Percentiles rank a stretch among this genome's conserved stretches.
phyloP scores from a whole-genome alignment of 2,113 vertebrate genomes.

The Petrocephalus zakoni region DNA sequence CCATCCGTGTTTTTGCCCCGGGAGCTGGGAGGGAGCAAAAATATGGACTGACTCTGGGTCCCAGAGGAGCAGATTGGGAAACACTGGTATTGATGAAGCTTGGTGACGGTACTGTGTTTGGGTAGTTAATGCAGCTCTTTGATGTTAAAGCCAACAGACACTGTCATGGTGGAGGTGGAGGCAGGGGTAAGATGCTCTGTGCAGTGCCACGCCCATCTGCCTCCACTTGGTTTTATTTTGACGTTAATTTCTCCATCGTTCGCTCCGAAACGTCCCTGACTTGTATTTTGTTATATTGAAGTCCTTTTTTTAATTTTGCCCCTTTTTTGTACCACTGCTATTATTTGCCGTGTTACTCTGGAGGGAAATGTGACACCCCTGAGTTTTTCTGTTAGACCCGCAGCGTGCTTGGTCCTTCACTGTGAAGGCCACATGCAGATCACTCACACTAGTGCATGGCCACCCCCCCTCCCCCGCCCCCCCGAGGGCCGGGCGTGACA shows the following conservation, averaged over 20 bases:
- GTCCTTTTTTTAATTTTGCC: conserved; percentile 55
- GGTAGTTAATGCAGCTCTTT: conserved; percentile 70
- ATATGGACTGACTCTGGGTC: no score
- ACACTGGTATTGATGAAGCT: background rate
- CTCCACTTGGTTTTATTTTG: conserved; percentile 66
- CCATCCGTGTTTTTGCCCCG: no score
- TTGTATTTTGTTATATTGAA: conserved; percentile 27
- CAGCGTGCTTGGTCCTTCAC: conserved; percentile 40
- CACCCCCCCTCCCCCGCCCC: background rate
- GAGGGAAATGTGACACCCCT: conserved; percentile 58
- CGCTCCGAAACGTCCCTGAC: conserved; percentile 35
- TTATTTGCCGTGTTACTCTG: conserved; percentile 35
- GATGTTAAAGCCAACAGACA: conserved; percentile 98
- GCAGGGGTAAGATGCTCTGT: conserved; percentile 88
- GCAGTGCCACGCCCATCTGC: conserved; percentile 43
- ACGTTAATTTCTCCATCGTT: conserved; percentile 60
- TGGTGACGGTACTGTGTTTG: conserved; percentile 32
- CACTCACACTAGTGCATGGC: conserved; percentile 46
- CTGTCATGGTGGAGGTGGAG: conserved; percentile 87
- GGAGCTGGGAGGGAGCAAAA: no score
- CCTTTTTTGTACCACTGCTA: conserved; percentile 54
- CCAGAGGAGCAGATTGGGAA: no score
- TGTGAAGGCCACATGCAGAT: conserved; percentile 55
- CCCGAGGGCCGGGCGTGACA: conserved; percentile 40
- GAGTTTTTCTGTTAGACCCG: conserved; percentile 45